These are phyloP conservation scores for Morphnarchus princeps DNA, from an alignment of 2,113 vertebrate genomes.

Conservation along the genomic window DNA sequence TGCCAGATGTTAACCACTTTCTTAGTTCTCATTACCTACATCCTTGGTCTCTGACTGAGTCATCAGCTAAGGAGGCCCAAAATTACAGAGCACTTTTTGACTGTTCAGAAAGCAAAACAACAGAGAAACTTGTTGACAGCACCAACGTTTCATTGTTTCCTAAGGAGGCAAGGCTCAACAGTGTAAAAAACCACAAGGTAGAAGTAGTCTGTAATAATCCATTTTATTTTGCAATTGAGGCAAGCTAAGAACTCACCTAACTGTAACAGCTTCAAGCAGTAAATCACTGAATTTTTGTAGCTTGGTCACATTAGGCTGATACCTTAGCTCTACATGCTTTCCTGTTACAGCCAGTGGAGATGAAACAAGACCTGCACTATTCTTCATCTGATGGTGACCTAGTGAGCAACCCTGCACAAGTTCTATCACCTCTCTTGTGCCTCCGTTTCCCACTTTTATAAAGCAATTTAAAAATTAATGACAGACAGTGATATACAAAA, in stretches of 20 bases:
- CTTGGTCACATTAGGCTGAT: neutral
- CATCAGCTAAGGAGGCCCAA: neutral
- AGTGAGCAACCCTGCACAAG: neutral
- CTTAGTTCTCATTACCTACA: neutral
- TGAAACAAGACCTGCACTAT: neutral
- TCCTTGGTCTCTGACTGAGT: neutral
- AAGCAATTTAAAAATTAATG: neutral
- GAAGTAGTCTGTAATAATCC: neutral
- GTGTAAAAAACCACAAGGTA: neutral
- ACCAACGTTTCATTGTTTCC: fast-evolving
- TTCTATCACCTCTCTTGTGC: neutral
- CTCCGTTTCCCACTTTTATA: neutral
- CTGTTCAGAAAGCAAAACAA: neutral
- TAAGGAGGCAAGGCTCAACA: neutral
- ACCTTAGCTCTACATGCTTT: neutral
- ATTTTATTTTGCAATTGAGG: neutral
- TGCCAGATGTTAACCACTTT: neutral
- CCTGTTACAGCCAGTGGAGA: neutral
- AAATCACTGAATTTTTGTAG: neutral
- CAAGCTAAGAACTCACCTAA: neutral
- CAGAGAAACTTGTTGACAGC: neutral
- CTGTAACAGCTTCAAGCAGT: neutral
- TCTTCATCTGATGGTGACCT: neutral
- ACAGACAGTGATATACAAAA: neutral
- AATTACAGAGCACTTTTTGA: neutral